A percentile compares a stretch with the other conserved stretches of the same genome.
These are phyloP conservation scores for Arctopsyche grandis DNA, from an alignment of 1,140 invertebrate species.

Conservation along the genomic window DNA sequence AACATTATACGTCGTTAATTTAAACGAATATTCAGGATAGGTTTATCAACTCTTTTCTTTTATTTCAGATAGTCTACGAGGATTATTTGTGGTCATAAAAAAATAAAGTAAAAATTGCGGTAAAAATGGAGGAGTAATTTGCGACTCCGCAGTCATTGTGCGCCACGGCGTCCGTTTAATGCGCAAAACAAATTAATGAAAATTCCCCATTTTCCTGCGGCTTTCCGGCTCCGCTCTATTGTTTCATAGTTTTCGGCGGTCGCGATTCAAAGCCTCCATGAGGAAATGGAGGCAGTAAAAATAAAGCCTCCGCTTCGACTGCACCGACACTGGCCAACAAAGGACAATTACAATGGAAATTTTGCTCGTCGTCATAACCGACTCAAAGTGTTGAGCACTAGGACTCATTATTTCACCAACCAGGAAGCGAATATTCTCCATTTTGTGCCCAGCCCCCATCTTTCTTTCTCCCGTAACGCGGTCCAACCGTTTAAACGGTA, in stretches of 20 bases:
- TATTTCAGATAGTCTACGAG: no score
- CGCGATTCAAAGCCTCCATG: conserved; percentile 33
- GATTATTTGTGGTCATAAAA: no score
- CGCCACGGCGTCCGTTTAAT: not conserved
- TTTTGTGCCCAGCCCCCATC: not conserved
- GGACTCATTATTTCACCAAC: not conserved
- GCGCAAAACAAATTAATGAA: conserved; percentile 40
- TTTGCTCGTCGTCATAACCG: not conserved
- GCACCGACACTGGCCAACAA: conserved; percentile 6
- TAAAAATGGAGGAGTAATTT: conserved; percentile 16
- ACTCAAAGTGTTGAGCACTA: not conserved
- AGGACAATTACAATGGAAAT: conserved; percentile 8
- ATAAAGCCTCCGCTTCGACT: conserved; percentile 36
- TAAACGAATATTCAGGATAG: no score
- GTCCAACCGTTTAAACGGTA: not conserved
- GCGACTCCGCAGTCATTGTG: conserved; percentile 2
- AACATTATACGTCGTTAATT: no score
- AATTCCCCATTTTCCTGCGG: conserved; percentile 38
- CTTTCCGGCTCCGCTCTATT: conserved; percentile 29
- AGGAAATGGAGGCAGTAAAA: conserved; percentile 46
- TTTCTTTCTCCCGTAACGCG: no score
- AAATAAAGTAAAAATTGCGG: no score
- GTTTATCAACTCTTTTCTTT: no score
- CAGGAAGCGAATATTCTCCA: not conserved
- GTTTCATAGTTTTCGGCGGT: conserved; percentile 49